These are phyloP conservation scores for Cepphus grylle DNA, from an alignment of 2,113 vertebrate genomes.

Conservation along the genomic window DNA sequence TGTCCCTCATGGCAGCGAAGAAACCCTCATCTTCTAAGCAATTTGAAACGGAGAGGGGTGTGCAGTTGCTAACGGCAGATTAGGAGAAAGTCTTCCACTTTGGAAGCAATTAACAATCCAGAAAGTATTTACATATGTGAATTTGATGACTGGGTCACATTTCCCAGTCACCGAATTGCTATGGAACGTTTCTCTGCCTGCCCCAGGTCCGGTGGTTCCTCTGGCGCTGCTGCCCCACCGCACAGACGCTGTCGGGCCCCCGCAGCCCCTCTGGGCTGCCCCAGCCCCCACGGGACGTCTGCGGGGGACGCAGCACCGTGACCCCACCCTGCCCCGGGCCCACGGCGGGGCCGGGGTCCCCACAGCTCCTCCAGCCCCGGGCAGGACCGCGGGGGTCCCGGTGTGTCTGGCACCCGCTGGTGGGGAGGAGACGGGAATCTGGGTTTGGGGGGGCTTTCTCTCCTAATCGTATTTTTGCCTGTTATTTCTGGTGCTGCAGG, in stretches of 20 bases:
- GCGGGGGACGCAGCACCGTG: fast-evolving
- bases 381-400: fast-evolving
- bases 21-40: neutral
- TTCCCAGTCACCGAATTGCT: fast-evolving
- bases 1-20: neutral
- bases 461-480: fast-evolving
- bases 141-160: neutral
- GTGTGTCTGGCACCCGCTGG: fast-evolving
- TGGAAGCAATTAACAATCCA: slow-evolving; percentile 41
- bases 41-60: slow-evolving; percentile 3
- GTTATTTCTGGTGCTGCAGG: neutral
- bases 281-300: fast-evolving
- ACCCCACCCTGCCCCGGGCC: neutral
- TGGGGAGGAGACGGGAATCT: fast-evolving
- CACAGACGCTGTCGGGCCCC: fast-evolving
- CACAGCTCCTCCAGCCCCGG: neutral
- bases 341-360: fast-evolving
- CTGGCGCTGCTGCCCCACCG: fast-evolving
- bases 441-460: fast-evolving
- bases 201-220: neutral
- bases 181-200: fast-evolving
- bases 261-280: neutral
- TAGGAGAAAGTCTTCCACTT: slow-evolving; percentile 12
- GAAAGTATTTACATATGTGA: neutral
- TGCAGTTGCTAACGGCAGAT: slow-evolving; percentile 14